These are phyloP conservation scores for Matsumurasca onukii DNA, from an alignment of 1,140 invertebrate species.

Conservation along the genomic window DNA sequence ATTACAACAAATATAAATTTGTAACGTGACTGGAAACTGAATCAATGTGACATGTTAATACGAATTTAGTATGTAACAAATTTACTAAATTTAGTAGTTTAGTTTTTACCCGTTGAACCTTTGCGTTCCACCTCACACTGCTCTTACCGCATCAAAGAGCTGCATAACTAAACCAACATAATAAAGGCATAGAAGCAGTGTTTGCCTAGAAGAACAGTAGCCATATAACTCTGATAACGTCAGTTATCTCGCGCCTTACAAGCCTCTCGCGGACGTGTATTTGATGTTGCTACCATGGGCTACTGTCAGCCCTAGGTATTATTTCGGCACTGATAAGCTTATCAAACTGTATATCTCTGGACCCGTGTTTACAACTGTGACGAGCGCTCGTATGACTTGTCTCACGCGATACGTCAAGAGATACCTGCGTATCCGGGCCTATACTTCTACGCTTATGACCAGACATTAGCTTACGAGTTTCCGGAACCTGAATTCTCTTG, in stretches of 20 bases:
- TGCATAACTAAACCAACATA: too few relatives aligned
- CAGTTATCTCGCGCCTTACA: neutral
- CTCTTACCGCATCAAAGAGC: too few relatives aligned
- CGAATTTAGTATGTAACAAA: too few relatives aligned
- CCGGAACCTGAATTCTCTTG: constrained; percentile 7
- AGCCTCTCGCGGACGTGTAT: neutral
- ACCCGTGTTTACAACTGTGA: constrained; percentile 23
- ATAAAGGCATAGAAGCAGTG: neutral
- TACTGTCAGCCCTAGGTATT: neutral
- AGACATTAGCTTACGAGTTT: constrained; percentile 9
- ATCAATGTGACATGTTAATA: too few relatives aligned
- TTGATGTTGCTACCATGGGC: constrained; percentile 17
- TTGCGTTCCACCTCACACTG: too few relatives aligned
- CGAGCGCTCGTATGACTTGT: constrained; percentile 7
- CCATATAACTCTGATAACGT: constrained; percentile 25
- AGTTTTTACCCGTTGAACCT: too few relatives aligned
- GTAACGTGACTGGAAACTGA: too few relatives aligned
- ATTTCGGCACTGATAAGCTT: constrained; percentile 13
- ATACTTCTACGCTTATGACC: constrained; percentile 7
- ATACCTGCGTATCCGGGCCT: constrained; percentile 7
- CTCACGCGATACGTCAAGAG: neutral
- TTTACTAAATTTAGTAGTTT: too few relatives aligned
- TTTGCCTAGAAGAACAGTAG: neutral
- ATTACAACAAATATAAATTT: too few relatives aligned
- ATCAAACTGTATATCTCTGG: neutral